Evolutionary conservation across 2,797 vertebrate genomes (phyloP).

Genomic region (Hipposideros larvatus): DNA sequence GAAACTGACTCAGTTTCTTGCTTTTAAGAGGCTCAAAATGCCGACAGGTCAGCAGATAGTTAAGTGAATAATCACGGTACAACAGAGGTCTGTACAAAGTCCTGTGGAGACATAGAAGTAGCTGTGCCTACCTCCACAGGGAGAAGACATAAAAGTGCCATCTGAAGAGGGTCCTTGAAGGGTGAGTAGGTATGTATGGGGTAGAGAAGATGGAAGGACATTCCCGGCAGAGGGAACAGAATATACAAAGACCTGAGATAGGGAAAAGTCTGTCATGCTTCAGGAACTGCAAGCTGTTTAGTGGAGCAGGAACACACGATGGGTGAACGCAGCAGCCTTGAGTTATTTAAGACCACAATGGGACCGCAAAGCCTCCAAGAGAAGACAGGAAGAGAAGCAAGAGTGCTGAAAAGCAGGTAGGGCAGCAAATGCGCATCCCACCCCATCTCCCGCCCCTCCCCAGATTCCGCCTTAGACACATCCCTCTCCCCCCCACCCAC

Average conservation of each 20-base stretch:
- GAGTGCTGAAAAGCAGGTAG: neutral
- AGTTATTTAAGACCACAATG: neutral
- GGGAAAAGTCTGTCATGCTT: neutral
- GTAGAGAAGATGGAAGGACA: neutral
- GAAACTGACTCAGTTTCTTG: neutral
- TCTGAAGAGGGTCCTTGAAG: conserved; percentile 14
- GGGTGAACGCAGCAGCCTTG: neutral
- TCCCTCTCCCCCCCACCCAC: neutral
- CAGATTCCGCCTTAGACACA: neutral
- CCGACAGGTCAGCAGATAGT: neutral
- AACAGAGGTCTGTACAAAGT: neutral
- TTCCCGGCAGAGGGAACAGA: conserved; percentile 2
- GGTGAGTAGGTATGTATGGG: neutral
- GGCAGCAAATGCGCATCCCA: neutral
- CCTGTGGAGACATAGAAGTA: neutral
- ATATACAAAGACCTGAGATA: conserved; percentile 39
- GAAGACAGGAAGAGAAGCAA: neutral
- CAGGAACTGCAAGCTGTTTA: neutral
- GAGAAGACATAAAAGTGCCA: neutral
- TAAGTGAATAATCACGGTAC: conserved; percentile 5
- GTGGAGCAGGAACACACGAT: neutral
- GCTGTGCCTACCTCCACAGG: neutral
- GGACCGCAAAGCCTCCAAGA: neutral
- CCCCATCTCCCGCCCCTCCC: neutral
- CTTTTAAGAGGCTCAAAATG: conserved; percentile 9